Evolutionary conservation across 1,140 invertebrate species (phyloP).

Genomic region (Ridgeia piscesae): DNA sequence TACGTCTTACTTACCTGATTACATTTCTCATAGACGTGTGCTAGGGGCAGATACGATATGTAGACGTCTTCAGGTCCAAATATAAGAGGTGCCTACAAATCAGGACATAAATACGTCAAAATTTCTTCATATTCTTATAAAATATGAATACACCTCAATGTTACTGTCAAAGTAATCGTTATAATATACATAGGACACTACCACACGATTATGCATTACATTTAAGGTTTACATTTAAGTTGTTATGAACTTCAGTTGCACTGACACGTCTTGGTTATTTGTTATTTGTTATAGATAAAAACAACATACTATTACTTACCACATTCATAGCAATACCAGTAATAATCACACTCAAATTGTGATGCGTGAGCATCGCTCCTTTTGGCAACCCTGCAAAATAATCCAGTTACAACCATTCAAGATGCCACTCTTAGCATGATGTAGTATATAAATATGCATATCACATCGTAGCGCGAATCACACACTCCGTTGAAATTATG

Average conservation of each 20-base stretch:
- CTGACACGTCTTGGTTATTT: not conserved
- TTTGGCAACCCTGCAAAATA: slow-evolving; percentile 70
- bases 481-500: too few species aligned
- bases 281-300: not conserved
- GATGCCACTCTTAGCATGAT: not conserved
- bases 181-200: too few species aligned
- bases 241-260: not conserved
- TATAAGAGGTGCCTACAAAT: not conserved
- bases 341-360: slow-evolving; percentile 84
- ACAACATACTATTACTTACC: not conserved
- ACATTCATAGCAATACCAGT: slow-evolving; percentile 65
- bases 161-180: not conserved
- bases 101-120: not conserved
- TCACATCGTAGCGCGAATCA: not conserved
- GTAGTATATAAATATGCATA: not conserved
- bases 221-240: too few species aligned
- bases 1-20: slow-evolving; percentile 38
- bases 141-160: not conserved
- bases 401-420: not conserved
- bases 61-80: slow-evolving; percentile 45
- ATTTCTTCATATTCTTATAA: not conserved
- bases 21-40: slow-evolving; percentile 81
- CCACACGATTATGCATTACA: too few species aligned
- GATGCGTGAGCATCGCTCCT: slow-evolving; percentile 94
- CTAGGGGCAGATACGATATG: slow-evolving; percentile 91